Evolutionary conservation across 1,140 invertebrate species (phyloP).

Genomic region (Penaeus chinensis): DNA sequence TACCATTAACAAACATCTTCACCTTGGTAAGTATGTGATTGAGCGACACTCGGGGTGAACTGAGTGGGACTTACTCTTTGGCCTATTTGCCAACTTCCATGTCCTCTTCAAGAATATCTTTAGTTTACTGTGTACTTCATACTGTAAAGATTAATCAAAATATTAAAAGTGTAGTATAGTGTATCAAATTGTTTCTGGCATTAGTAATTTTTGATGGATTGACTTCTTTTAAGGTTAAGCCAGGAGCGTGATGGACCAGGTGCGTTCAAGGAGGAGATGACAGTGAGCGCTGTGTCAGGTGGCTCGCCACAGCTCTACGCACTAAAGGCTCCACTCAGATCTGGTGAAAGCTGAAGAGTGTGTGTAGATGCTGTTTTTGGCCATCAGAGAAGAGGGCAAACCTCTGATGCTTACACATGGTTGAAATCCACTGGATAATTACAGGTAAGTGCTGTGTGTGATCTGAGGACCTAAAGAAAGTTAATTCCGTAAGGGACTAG

Average conservation of each 20-base stretch:
- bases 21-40: no score
- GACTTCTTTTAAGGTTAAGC: slow-evolving; percentile 71
- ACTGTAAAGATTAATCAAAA: no score
- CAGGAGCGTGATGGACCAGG: slow-evolving; percentile 88
- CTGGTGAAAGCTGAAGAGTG: slow-evolving; percentile 86
- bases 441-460: slow-evolving; percentile 71
- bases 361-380: slow-evolving; percentile 91
- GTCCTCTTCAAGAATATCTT: no score
- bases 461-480: no score
- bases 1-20: no score
- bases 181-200: neutral
- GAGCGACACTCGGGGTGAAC: no score
- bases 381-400: slow-evolving; percentile 74
- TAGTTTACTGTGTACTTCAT: no score
- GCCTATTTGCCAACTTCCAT: no score
- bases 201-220: neutral
- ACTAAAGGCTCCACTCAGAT: slow-evolving; percentile 90
- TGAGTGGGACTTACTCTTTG: no score
- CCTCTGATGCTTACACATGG: slow-evolving; percentile 97
- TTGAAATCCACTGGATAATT: slow-evolving; percentile 99
- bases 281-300: slow-evolving; percentile 85
- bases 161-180: no score
- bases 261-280: slow-evolving; percentile 80
- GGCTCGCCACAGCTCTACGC: slow-evolving; percentile 88
- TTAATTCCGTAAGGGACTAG: no score